These are phyloP conservation scores for Lepisosteus oculatus DNA, from an alignment of 2,113 vertebrate species.

Conservation along the genomic window DNA sequence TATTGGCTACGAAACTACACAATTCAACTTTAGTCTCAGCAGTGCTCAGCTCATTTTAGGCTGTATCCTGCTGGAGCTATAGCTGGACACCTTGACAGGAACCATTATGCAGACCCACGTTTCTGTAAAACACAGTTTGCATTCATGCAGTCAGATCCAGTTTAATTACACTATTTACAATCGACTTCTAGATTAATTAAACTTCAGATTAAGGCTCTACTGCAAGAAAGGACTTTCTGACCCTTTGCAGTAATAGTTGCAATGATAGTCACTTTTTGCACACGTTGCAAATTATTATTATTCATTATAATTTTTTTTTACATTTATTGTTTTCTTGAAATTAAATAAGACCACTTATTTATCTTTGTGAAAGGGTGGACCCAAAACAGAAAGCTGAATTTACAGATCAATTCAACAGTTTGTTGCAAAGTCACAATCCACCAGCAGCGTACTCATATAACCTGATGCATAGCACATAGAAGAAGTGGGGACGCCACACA, in stretches of 20 bases:
- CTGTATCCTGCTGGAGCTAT: slow-evolving; percentile 12
- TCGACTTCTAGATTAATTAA: slow-evolving; percentile 59
- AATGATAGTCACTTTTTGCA: slow-evolving; percentile 85
- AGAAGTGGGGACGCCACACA: slow-evolving; percentile 37
- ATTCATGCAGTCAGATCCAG: slow-evolving; percentile 82
- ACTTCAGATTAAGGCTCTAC: slow-evolving; percentile 70
- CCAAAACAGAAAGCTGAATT: slow-evolving; percentile 41
- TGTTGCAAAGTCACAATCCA: slow-evolving; percentile 38
- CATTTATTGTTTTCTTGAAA: slow-evolving; percentile 46
- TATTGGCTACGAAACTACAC: slow-evolving; percentile 47
- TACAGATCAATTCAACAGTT: slow-evolving; percentile 16
- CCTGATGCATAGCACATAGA: slow-evolving; percentile 73
- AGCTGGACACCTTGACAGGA: slow-evolving; percentile 8
- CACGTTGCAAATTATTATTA: slow-evolving; percentile 61
- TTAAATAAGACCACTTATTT: slow-evolving; percentile 71
- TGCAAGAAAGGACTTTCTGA: slow-evolving; percentile 46
- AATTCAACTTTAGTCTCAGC: slow-evolving; percentile 19
- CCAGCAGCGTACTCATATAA: slow-evolving; percentile 60
- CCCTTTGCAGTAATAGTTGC: slow-evolving; percentile 64
- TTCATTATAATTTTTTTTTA: slow-evolving; percentile 58
- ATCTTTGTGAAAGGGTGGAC: slow-evolving; percentile 57
- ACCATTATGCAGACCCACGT: slow-evolving; percentile 37
- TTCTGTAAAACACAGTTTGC: slow-evolving; percentile 77
- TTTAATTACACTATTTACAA: slow-evolving; percentile 94
- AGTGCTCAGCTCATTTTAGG: slow-evolving; percentile 22